phyloP scores from a whole-genome alignment of 2,113 vertebrate species.

The Microcebus murinus region DNA sequence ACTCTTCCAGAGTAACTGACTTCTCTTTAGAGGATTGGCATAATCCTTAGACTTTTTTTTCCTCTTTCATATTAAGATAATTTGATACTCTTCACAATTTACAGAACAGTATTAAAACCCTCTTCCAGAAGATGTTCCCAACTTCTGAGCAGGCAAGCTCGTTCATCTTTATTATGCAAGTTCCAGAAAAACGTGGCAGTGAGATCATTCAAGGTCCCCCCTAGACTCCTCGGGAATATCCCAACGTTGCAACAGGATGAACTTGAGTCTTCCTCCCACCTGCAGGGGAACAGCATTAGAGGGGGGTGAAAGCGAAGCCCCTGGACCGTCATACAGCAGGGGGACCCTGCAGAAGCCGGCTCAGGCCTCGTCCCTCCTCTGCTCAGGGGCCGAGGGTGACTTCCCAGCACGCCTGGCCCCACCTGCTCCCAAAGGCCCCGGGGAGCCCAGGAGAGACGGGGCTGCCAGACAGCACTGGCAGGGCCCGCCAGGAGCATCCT shows the following conservation, averaged over 20 bases:
- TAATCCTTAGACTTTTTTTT: not conserved
- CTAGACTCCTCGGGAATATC: not conserved
- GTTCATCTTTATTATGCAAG: not conserved
- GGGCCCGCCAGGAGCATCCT: not conserved
- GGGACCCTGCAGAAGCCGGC: not conserved
- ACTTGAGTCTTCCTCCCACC: not conserved
- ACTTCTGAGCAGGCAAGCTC: not conserved
- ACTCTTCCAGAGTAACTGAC: not conserved
- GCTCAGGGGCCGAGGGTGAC: not conserved
- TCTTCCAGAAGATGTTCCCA: not conserved
- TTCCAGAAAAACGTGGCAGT: conserved; percentile 2
- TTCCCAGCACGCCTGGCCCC: not conserved
- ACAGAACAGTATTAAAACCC: not conserved
- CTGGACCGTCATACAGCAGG: not conserved
- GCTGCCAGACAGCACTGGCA: rapidly evolving
- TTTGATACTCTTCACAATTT: not conserved
- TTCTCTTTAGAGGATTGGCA: not conserved
- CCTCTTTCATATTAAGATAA: not conserved
- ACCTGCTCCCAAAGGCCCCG: not conserved
- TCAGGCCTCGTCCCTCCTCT: not conserved
- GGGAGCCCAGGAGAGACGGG: not conserved
- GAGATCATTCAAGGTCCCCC: not conserved
- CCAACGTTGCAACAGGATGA: not conserved
- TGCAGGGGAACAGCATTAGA: not conserved
- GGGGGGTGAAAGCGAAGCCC: not conserved